Percentiles rank a stretch among this genome's conserved stretches.
These are phyloP conservation scores for Aphaenogaster floridana DNA, from an alignment of 1,140 invertebrate genomes.

Conservation along the genomic window DNA sequence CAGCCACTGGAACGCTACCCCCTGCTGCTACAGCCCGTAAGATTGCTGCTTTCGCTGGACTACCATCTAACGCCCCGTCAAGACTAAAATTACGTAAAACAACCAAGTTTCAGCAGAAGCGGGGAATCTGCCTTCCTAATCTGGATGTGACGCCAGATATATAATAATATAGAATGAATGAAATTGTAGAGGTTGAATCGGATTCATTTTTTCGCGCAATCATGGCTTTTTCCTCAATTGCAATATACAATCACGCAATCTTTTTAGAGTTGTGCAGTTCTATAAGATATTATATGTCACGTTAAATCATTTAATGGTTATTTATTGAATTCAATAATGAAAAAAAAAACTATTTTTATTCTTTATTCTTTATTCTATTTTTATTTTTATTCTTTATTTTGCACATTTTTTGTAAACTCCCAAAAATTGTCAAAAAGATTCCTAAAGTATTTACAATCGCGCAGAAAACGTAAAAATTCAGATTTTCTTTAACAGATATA, in stretches of 20 bases:
- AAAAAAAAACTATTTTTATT: neutral
- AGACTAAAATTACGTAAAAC: constrained; percentile 59
- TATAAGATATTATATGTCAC: neutral
- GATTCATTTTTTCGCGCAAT: neutral
- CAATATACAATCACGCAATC: neutral
- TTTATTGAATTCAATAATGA: neutral
- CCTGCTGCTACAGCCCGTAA: constrained; percentile 53
- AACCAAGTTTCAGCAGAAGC: constrained; percentile 51
- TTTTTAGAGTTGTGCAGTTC: neutral
- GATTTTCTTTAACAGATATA: neutral
- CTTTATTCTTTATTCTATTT: neutral
- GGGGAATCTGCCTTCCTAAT: constrained; percentile 15
- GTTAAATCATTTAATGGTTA: neutral
- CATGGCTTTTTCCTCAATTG: neutral
- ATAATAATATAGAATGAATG: neutral
- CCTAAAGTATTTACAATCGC: neutral
- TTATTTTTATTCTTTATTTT: neutral
- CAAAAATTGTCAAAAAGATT: neutral
- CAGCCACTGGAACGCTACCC: constrained; percentile 62
- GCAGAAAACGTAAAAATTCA: neutral
- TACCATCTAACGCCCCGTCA: constrained; percentile 43
- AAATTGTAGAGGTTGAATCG: neutral
- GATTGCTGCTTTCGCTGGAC: constrained; percentile 53
- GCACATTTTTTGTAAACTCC: neutral
- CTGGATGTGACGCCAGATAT: neutral